Evolutionary conservation across 2,797 vertebrate genomes (phyloP).

Genomic region (Chiloscyllium punctatum): DNA sequence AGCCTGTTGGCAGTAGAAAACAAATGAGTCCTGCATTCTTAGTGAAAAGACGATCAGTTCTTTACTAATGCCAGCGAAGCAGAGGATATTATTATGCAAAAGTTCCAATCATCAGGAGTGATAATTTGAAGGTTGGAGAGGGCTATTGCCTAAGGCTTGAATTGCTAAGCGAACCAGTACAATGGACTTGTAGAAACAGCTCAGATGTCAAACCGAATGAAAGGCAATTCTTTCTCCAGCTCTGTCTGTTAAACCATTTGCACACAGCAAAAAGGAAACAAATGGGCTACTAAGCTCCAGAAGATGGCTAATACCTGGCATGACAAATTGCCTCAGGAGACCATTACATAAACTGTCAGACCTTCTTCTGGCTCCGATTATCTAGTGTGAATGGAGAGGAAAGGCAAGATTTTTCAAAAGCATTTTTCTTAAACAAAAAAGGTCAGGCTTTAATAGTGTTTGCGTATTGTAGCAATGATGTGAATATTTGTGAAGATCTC

Average conservation of each 20-base stretch:
- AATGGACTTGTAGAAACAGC: slow-evolving; percentile 37
- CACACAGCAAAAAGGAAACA: slow-evolving; percentile 30
- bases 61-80: background rate
- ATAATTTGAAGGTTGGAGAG: slow-evolving; percentile 27
- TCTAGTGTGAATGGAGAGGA: slow-evolving; percentile 33
- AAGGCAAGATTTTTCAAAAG: slow-evolving; percentile 17
- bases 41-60: slow-evolving; percentile 12
- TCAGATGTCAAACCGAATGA: slow-evolving; percentile 37
- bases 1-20: slow-evolving; percentile 21
- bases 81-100: slow-evolving; percentile 27
- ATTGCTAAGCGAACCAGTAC: slow-evolving; percentile 26
- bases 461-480: background rate
- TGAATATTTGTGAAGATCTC: slow-evolving; percentile 2
- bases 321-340: slow-evolving; percentile 39
- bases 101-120: slow-evolving; percentile 15
- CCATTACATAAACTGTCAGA: slow-evolving; percentile 38
- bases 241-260: slow-evolving; percentile 34
- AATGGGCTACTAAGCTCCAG: slow-evolving; percentile 38
- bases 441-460: slow-evolving; percentile 1
- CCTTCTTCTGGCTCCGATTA: slow-evolving; percentile 24
- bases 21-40: background rate
- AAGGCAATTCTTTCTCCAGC: slow-evolving; percentile 32
- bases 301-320: slow-evolving; percentile 36
- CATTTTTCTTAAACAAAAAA: background rate
- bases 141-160: slow-evolving; percentile 24